Percentiles rank a stretch among this genome's conserved stretches.
Conservation (phyloP, 1,140 invertebrate genomes). For the Drosophila pallidifrons region DNA sequence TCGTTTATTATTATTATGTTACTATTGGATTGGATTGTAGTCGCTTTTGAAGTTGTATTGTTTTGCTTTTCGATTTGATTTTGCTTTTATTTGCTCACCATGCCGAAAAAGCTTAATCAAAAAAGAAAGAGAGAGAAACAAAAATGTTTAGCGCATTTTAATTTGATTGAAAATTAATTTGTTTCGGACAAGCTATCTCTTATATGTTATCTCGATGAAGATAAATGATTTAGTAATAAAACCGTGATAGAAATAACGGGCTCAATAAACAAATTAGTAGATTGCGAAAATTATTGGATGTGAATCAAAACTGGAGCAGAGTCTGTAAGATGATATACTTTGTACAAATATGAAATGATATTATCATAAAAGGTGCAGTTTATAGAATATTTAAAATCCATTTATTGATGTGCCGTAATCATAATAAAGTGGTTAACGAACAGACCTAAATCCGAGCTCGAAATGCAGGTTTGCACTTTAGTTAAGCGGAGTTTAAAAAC, state of each 20-base stretch:
- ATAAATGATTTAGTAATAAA: conserved; percentile 47
- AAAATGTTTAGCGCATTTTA: conserved; percentile 55
- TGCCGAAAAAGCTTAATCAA: conserved; percentile 32
- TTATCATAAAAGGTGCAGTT: background rate
- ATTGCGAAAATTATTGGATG: conserved; percentile 58
- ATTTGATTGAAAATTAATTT: conserved; percentile 75
- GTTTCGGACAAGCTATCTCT: conserved; percentile 18
- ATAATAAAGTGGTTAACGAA: too few relatives aligned
- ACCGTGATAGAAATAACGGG: conserved; percentile 30
- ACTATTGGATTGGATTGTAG: conserved; percentile 21
- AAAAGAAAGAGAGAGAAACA: conserved; percentile 1
- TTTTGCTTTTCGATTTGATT: conserved; percentile 34
- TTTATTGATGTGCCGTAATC: background rate
- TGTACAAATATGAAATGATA: background rate
- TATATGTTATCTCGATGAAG: conserved; percentile 44
- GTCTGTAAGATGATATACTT: background rate
- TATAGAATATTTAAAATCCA: too few relatives aligned
- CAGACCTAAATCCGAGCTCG: background rate
- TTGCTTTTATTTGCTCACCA: conserved; percentile 44
- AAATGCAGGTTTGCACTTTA: background rate
- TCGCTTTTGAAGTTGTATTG: conserved; percentile 6
- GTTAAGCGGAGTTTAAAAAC: background rate
- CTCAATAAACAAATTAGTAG: conserved; percentile 38
- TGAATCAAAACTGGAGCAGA: conserved; percentile 48
- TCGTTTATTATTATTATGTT: conserved; percentile 33